Base-by-base conservation (phyloP, 2,113 vertebrate species). In the Gobiocypris rarus region DNA sequence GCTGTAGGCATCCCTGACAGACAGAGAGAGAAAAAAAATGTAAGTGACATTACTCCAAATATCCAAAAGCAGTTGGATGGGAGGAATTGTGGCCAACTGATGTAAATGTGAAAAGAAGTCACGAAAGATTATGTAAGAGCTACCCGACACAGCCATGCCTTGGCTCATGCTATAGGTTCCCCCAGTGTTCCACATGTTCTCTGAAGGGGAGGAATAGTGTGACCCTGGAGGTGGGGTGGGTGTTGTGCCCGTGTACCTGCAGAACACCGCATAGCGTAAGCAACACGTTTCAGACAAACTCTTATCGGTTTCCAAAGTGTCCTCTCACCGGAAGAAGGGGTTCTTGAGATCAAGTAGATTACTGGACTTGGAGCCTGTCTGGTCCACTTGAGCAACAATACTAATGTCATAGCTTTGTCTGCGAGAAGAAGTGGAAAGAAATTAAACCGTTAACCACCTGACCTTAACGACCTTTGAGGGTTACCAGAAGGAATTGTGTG, bases 381-480 rank as follows among this genome's bases (percentile, higher is more conserved):
- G 97, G 93, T 98, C 97, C 58, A 98, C 97, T 94, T 97, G 96
- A 87, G 97, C 97, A 88, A 97, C 96, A 94, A 98, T 96, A 94
- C 96, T 97, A 94, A 98, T 98, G 92, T 98, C 97, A 48, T 98
- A 98, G 93, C 97, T 98, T 91, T 98, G 97, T 91, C 97, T 98
- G 93, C 26, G 54, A 87, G 65, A 80, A 10, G 22, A 78, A 34
- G 41, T 1, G 15, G 7, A 48, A 45, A 50, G 56, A 69, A 54
- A 31, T 75, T 26, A 54, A 15, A 5, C 4, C 4, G 65, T 31
- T 31, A 28, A 69, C 65, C 5, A 38, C 26, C 52, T 54, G 19
- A 54, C 6, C 2, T 22, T 54, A 22, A 4, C 38, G 3, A 10
- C 31, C 34, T n/a, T n/a, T 8, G 52, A 14, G 22, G 9, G 31